Evolutionary conservation across 2,888 invertebrate species (phyloP), one percentile per base, ranked within the genome.

Genomic region (Seladonia tumulorum): DNA sequence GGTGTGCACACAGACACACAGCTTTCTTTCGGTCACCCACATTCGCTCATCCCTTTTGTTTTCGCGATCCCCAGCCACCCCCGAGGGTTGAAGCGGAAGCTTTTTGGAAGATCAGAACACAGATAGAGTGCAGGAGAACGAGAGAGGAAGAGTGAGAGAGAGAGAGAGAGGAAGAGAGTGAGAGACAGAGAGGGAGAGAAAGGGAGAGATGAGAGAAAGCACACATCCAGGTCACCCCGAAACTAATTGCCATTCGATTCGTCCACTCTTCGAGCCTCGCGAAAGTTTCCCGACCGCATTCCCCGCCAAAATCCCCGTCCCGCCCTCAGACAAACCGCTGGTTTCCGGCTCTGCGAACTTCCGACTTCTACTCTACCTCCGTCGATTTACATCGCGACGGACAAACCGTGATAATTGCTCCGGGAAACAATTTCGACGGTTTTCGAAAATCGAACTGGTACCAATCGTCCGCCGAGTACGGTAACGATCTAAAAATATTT

Each of bases 221-320:
- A 47, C 76, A 72, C 81, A 88, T 81, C 83, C 79, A 77, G 86
- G 89, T 88, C 87, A 88, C 81, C 85, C 42, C 22, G 63, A 80
- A 82, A 87, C 89, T 92, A 91, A 92, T 92, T 91, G 89, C 87
- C 85, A 87, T 81, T 77, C 88, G 85, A 90, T 89, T 87, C 87
- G 82, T 83, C 81, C 80, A 85, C 83, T 81, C 87, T 87, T 84
- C 82, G 82, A 73, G 81, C 70, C 63, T 39, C 76, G 77, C 68
- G 80, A 89, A 87, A 89, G 72, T 89, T 87, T 79, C 79, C 81
- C 70, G 39, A 89, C 89, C 90, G 81, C 89, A 81, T 79, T 85
- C 80, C 83, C 88, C 87, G 78, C 73, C 72, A 68, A 88, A 88
- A 73, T 47, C 45, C 78, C 49, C 57, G 53, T 35, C 39, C 74